A percentile compares a stretch with the other conserved stretches of the same genome.
Conservation (phyloP, 1,140 invertebrate genomes). For the Euura lappo region DNA sequence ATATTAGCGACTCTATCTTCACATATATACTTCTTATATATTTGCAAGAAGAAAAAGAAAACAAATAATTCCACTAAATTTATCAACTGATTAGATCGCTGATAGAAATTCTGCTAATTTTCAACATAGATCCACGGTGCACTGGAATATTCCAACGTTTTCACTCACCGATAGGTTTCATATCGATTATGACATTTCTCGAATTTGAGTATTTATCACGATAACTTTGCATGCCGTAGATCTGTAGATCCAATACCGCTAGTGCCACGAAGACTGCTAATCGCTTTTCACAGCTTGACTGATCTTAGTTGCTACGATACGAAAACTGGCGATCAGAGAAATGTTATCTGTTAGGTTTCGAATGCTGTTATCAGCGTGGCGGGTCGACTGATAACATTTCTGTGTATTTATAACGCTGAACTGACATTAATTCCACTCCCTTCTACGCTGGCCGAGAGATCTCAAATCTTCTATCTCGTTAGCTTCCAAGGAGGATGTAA, state of each 20-base stretch:
- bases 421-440: neutral
- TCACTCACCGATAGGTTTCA: neutral
- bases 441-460: neutral
- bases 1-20: too few species aligned
- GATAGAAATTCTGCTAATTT: too few species aligned
- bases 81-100: too few species aligned
- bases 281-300: neutral
- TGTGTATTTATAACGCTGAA: constrained; percentile 2
- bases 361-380: constrained; percentile 35
- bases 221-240: neutral
- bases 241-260: neutral
- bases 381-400: constrained; percentile 44
- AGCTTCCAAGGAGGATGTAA: neutral
- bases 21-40: too few species aligned
- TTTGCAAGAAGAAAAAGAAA: too few species aligned
- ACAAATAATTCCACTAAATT: too few species aligned
- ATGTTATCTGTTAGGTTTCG: constrained; percentile 42
- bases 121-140: too few species aligned
- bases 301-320: neutral
- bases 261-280: neutral
- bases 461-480: neutral
- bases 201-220: too few species aligned
- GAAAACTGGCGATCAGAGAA: neutral
- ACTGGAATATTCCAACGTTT: too few species aligned
- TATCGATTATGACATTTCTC: neutral